These are phyloP conservation scores for Gymnothorax reevesii DNA, from an alignment of 2,797 vertebrate species.

Conservation along the genomic window DNA sequence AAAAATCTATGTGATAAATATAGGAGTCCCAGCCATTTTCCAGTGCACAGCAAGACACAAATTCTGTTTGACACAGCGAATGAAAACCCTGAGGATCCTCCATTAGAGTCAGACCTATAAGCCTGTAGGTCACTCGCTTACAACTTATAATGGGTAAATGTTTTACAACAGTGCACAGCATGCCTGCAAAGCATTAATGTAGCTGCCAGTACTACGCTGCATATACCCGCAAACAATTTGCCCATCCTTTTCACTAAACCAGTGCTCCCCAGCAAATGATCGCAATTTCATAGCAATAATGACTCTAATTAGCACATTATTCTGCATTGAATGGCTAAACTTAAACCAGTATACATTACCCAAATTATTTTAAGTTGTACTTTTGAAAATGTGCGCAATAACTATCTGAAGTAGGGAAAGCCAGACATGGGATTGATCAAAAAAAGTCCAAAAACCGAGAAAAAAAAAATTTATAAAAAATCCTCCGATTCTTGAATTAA, in stretches of 20 bases:
- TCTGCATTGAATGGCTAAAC: constrained; percentile 9
- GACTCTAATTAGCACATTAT: neutral
- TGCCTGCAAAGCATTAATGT: neutral
- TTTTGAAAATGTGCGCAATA: constrained; percentile 18
- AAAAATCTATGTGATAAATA: neutral
- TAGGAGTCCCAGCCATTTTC: neutral
- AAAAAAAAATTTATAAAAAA: neutral
- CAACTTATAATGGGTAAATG: neutral
- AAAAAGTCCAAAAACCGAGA: neutral
- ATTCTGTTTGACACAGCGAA: neutral
- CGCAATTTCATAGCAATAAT: neutral
- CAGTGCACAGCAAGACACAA: neutral
- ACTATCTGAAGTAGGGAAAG: neutral
- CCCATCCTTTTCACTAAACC: neutral
- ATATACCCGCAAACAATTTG: too few relatives aligned
- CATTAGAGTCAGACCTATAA: neutral
- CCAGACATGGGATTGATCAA: neutral
- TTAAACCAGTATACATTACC: neutral
- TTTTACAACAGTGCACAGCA: neutral
- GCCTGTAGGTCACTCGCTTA: neutral
- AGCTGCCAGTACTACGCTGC: neutral
- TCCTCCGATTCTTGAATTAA: neutral
- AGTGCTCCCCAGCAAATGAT: constrained; percentile 1
- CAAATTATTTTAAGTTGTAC: neutral
- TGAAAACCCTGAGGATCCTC: neutral